Evolutionary conservation across 2,888 invertebrate species (phyloP), one percentile per base, ranked within the genome.

Genomic region (Artemia sinica): DNA sequence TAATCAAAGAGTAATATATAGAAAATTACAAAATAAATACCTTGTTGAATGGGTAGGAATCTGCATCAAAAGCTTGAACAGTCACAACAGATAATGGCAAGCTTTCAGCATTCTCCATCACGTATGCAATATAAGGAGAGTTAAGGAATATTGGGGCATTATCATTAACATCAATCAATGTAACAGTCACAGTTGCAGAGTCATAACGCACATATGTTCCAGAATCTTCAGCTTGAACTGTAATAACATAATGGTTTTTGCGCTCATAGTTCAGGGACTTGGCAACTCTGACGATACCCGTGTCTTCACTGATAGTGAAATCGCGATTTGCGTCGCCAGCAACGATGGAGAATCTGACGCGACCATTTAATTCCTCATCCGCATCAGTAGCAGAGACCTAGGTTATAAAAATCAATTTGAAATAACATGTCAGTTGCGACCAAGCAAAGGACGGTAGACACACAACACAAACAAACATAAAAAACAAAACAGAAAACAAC

Each of bases 221-320:
- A 75, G 89, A 89, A 78, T 92, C 92, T 79, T 93, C 92, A 0
- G 91, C 93, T 72, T 86, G 85, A 50, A 96, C 86, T 0, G 85
- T 88, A 72, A 96, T 79, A 63, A 86, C 80, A 77, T 95, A 95
- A 49, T 87, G 85, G 65, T 87, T 84, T 76, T 89, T 89, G 51
- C 93, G 83, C 80, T 96, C 95, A 78, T 87, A 95, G 79, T 96
- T 94, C 48, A 96, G 81, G 77, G 91, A 91, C 79, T 93, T 92
- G 50, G 91, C 91, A 8, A 95, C 90, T 71, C 92, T 82, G 14
- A 96, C 86, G 63, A 91, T 84, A 0, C 95, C 95, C 9, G 89
- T 87, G 76, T 93, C 91, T 79, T 94, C 92, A 72, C 89, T 88
- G 72, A 94, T 91, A 76, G 86, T 88, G 76, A 93, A 91, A 78